Base-by-base conservation (phyloP, 2,113 vertebrate genomes). In the Xerus inauris region DNA sequence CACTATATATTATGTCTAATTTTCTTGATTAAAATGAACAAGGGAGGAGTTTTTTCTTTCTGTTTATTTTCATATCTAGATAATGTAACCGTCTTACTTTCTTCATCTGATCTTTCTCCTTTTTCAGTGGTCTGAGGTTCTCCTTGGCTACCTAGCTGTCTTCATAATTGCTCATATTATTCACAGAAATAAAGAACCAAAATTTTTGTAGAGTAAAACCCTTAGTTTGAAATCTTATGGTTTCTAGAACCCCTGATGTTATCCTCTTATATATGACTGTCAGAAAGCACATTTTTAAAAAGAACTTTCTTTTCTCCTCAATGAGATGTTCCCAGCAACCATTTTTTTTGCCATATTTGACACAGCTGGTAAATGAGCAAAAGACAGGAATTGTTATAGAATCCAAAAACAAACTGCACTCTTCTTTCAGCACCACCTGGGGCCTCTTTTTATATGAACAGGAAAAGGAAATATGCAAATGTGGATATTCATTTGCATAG, bases 381-480 rank as follows among this genome's bases (percentile, higher is more conserved):
- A 95, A 87, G 75, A 87, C 57, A 88, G 14, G 97, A 91, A 89
- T 97, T 95, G 65, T 94, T 88, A 87, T 3, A 93, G 95, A 96
- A 94, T 87, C 94, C 62, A 47, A 87, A 97, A 95, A 71, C 86
- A 96, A 91, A 97, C 95, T 84, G 71, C 22, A 22, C 49, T 93
- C 65, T 83, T 91, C 81, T 91, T 87, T 96, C 89, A 91, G 86
- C 83, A 94, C 95, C 97, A 97, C 97, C 97, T 97, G 97, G 95
- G 75, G 89, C 93, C 94, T 97, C 91, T 96, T 92, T 89, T 91
- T 91, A 49, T 81, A 69, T 35, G 64, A 81, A 73, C 89, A 97
- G 83, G 87, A 92, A 97, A 96, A 95, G 80, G 91, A 95, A 96
- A 95, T 96, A 96, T 97, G 97, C 89, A 97, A 97, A 97, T 94